phyloP scores from a whole-genome alignment of 2,888 invertebrate genomes.

The Corythucha ciliata region DNA sequence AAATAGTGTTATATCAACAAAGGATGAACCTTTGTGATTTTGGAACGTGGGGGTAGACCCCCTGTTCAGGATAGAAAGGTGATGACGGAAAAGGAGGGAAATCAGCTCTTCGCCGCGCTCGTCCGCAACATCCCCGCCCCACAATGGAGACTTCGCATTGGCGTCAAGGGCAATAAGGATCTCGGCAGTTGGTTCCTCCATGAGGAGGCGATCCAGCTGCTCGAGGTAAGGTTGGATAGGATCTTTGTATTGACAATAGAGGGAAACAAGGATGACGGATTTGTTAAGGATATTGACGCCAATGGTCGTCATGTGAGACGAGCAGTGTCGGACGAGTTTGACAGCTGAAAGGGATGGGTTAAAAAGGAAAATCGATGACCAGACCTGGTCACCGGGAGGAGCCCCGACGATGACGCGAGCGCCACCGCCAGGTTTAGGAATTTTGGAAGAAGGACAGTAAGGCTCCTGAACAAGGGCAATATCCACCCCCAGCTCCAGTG shows the following conservation, averaged over 20 bases:
- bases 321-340: slow-evolving; percentile 3
- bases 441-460: too few relatives aligned
- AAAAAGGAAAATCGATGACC: background rate
- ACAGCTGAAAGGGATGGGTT: background rate
- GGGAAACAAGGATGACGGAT: background rate
- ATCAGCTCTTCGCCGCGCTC: too few relatives aligned
- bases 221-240: background rate
- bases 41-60: too few relatives aligned
- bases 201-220: background rate
- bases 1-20: too few relatives aligned
- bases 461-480: too few relatives aligned
- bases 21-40: too few relatives aligned
- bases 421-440: too few relatives aligned
- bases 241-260: slow-evolving; percentile 11
- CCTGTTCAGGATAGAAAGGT: too few relatives aligned
- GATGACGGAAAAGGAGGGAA: too few relatives aligned
- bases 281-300: background rate
- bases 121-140: too few relatives aligned
- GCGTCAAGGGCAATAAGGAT: background rate
- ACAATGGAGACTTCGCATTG: slow-evolving; percentile 3
- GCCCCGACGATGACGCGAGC: background rate
- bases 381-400: background rate
- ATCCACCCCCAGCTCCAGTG: too few relatives aligned
- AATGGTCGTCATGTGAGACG: slow-evolving; percentile 1
- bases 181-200: background rate